These are phyloP conservation scores for Leptinotarsa juncta DNA, from an alignment of 2,888 invertebrate species.

Conservation along the genomic window DNA sequence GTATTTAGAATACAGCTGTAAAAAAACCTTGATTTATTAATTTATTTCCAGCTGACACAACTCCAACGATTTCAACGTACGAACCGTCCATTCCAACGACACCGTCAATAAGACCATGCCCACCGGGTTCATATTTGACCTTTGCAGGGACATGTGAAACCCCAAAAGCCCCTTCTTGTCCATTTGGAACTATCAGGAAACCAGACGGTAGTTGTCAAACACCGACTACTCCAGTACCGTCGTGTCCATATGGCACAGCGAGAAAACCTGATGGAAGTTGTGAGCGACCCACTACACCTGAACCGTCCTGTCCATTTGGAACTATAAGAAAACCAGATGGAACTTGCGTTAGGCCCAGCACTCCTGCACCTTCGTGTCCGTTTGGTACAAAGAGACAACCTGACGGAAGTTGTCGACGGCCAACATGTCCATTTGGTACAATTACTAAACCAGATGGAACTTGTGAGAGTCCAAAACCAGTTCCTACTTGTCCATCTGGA, in stretches of 20 bases:
- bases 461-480: constrained; percentile 21
- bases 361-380: constrained; percentile 40
- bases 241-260: constrained; percentile 24
- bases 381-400: constrained; percentile 39
- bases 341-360: constrained; percentile 21
- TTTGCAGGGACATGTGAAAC: constrained; percentile 23
- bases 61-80: constrained; percentile 34
- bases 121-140: constrained; percentile 35
- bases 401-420: constrained; percentile 35
- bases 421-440: constrained; percentile 41
- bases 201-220: constrained; percentile 25
- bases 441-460: constrained; percentile 33
- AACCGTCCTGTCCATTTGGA: constrained; percentile 34
- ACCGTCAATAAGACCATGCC: constrained; percentile 32
- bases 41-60: constrained; percentile 29
- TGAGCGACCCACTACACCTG: constrained; percentile 22
- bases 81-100: constrained; percentile 29
- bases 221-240: constrained; percentile 24
- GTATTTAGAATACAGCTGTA: background rate
- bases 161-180: constrained; percentile 30
- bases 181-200: constrained; percentile 33
- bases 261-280: constrained; percentile 40
- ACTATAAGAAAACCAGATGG: constrained; percentile 33
- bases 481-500: constrained; percentile 37
- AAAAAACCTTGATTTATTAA: background rate